Base-by-base conservation (phyloP, 2,113 vertebrate species). In the Corythaeola cristata region DNA sequence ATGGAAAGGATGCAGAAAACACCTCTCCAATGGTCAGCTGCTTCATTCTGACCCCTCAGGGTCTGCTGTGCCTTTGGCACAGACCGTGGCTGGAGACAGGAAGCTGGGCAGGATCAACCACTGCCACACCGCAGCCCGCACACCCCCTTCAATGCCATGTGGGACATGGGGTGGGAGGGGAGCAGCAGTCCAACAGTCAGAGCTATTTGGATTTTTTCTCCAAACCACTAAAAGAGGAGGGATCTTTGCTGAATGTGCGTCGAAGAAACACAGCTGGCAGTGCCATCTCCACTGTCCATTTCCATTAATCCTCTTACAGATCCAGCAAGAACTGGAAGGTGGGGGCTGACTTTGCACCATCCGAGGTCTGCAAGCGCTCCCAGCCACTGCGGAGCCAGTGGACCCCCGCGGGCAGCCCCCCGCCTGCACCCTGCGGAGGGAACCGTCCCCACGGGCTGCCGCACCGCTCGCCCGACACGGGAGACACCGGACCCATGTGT, bases 371-470 rank as follows among this genome's bases (percentile, higher is more conserved):
- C 74, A 53, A 23, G 55, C 3, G 3, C 24, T 78, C 33, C 62
- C 83, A 39, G 45, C 21, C 0, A 4, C 64, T 22, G 33, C 59
- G 26, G 14, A 69, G 50, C 18, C 8, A 19, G 41, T 0, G 2
- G 8, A 55, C 56, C 55, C 63, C 80, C 17, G 53, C 0, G 0
- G 8, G 20, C 33, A 80, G 33, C 55, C 55, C 44, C 50, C 18
- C 2, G 8, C 2, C 50, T 37, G 55, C 1, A 0, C 33, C 62
- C 58, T 60, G n/a, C 1, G 3, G 68, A 72, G 68, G 16, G 39
- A 14, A 73, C 15, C 28, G 33, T 68, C 49, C 66, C 89, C 62
- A 62, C 62, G 23, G 60, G 74, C 60, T 75, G 73, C 60, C 44
- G 81, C 35, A 89, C 69, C 44, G 22, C 50, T 72, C 12, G 58